A percentile compares a stretch with the other conserved stretches of the same genome.
phyloP scores from a whole-genome alignment of 2,797 vertebrate genomes.

The Loris lydekkerianus region DNA sequence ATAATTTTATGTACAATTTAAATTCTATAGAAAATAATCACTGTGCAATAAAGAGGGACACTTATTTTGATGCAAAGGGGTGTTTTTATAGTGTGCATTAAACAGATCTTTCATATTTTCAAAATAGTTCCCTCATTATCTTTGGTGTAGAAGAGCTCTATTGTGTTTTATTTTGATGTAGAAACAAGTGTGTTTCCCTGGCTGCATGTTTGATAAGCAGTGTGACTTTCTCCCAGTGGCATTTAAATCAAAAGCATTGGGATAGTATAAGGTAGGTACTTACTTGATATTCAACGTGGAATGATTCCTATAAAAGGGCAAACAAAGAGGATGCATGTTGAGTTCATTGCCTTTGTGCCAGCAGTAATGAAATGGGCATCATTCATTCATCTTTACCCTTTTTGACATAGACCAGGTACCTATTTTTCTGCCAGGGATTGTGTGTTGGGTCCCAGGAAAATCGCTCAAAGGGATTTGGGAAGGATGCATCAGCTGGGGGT shows the following conservation, averaged over 20 bases:
- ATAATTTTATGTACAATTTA: slow-evolving; percentile 77
- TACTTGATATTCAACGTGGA: neutral
- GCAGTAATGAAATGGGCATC: neutral
- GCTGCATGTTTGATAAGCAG: slow-evolving; percentile 47
- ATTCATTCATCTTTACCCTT: neutral
- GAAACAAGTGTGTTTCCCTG: neutral
- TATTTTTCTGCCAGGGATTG: neutral
- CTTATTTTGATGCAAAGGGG: slow-evolving; percentile 74
- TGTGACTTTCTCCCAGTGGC: slow-evolving; percentile 26
- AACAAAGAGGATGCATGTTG: neutral
- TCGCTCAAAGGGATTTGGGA: neutral
- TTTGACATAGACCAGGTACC: neutral
- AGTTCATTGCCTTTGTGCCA: neutral
- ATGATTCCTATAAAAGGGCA: slow-evolving; percentile 5
- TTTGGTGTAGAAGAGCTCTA: slow-evolving; percentile 18
- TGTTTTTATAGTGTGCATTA: slow-evolving; percentile 75
- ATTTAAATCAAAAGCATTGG: neutral
- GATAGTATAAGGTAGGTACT: neutral
- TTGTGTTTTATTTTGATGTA: slow-evolving; percentile 52
- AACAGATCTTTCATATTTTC: slow-evolving; percentile 81
- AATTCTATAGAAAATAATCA: slow-evolving; percentile 83
- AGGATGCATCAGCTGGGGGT: neutral
- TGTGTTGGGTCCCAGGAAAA: neutral
- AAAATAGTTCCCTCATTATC: slow-evolving; percentile 69
- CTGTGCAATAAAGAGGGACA: slow-evolving; percentile 59